Evolutionary conservation across 92 coral and sea anemone species (phyloP).

Genomic region (Heliopora coerulea): DNA sequence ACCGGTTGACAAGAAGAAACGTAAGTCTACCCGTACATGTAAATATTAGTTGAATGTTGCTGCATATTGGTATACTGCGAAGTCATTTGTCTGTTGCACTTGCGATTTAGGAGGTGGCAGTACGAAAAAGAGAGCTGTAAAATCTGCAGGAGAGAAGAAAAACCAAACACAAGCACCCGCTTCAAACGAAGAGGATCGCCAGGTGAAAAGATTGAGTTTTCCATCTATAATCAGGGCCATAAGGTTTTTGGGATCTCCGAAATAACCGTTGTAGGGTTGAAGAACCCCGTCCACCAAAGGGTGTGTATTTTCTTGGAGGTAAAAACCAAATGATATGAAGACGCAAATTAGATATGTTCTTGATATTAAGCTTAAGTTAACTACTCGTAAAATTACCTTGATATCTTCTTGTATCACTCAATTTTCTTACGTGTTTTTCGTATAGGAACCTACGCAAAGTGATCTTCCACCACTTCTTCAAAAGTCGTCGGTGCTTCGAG

Average conservation of each 20-base stretch:
- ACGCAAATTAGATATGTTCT: no score
- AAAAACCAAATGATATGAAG: no score
- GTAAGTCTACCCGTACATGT: no score
- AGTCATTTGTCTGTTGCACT: background rate
- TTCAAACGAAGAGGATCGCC: background rate
- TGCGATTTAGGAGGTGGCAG: slow-evolving; percentile 65
- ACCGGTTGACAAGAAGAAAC: slow-evolving; percentile 89
- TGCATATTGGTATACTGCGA: background rate
- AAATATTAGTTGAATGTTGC: background rate
- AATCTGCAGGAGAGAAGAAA: slow-evolving; percentile 71
- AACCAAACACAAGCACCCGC: slow-evolving; percentile 13
- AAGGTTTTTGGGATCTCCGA: background rate
- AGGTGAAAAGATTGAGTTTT: background rate
- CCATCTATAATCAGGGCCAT: background rate
- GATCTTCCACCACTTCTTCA: slow-evolving; percentile 59
- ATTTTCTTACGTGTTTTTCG: background rate
- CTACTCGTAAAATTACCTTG: no score
- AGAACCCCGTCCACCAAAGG: no score
- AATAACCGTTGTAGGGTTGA: no score
- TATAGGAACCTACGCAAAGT: slow-evolving; percentile 44
- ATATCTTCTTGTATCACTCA: no score
- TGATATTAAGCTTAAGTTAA: no score
- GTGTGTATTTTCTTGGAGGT: no score
- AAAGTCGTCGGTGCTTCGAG: slow-evolving; percentile 97
- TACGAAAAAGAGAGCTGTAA: slow-evolving; percentile 78